Evolutionary conservation across 2,888 invertebrate species (phyloP).

Genomic region (Synergus gifuensis): DNA sequence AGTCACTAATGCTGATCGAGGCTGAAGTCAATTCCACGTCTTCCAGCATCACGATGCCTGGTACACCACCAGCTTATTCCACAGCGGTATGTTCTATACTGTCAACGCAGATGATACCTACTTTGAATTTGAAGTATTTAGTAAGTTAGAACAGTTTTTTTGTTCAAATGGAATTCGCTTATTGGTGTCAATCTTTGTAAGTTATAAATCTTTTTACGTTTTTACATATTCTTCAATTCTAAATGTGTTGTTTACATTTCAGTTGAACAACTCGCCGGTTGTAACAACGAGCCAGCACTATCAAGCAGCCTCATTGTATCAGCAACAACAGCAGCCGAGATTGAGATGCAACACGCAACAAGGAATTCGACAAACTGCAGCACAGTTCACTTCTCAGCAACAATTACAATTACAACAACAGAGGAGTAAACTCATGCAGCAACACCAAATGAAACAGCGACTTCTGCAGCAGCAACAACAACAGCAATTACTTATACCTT

Average conservation of each 20-base stretch:
- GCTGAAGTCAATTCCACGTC: slow-evolving; percentile 83
- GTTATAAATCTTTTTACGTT: slow-evolving; percentile 4
- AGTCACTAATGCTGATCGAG: slow-evolving; percentile 93
- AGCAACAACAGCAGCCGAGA: slow-evolving; percentile 75
- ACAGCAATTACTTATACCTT: slow-evolving; percentile 89
- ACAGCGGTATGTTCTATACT: slow-evolving; percentile 78
- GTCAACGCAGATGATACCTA: slow-evolving; percentile 18
- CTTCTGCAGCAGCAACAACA: slow-evolving; percentile 89
- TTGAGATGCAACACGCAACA: slow-evolving; percentile 68
- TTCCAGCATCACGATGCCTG: slow-evolving; percentile 79
- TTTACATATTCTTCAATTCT: background rate
- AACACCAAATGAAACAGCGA: slow-evolving; percentile 83
- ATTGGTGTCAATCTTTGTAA: slow-evolving; percentile 43
- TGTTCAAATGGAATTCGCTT: slow-evolving; percentile 53
- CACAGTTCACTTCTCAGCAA: slow-evolving; percentile 72
- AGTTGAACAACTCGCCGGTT: slow-evolving; percentile 74
- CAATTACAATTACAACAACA: slow-evolving; percentile 80
- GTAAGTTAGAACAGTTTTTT: slow-evolving; percentile 11
- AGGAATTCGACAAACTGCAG: slow-evolving; percentile 68
- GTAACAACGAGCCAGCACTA: slow-evolving; percentile 75
- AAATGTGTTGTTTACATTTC: slow-evolving; percentile 40
- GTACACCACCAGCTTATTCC: slow-evolving; percentile 83
- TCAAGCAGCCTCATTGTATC: slow-evolving; percentile 68
- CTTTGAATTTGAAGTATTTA: slow-evolving; percentile 23
- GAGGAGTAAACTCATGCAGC: slow-evolving; percentile 73